Percentiles rank a stretch among this genome's conserved stretches.
Conservation (phyloP, 2,797 vertebrate genomes). For the Vireo griseus region DNA sequence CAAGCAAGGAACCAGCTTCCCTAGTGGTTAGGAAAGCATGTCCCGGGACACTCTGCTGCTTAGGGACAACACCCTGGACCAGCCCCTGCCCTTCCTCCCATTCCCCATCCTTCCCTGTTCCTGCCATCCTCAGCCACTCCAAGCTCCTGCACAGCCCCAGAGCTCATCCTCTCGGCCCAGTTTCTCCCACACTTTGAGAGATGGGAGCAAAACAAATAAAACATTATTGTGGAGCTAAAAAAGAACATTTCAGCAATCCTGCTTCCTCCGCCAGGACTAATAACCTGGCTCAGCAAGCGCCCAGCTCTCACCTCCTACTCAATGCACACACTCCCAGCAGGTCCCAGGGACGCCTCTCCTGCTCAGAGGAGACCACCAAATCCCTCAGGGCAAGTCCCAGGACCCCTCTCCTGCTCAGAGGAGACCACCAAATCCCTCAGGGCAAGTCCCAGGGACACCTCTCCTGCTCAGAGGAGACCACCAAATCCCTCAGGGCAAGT, state of each 20-base stretch:
- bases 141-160: neutral
- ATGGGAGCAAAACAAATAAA: neutral
- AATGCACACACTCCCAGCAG: accelerated
- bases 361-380: neutral
- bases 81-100: neutral
- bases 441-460: no score
- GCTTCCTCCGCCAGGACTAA: neutral
- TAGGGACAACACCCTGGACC: neutral
- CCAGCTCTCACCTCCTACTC: neutral
- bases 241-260: neutral
- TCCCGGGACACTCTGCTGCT: neutral
- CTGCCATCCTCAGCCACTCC: neutral
- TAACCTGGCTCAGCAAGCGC: neutral
- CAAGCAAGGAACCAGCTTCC: neutral
- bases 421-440: no score
- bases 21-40: neutral
- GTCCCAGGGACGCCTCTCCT: neutral
- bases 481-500: neutral
- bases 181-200: neutral
- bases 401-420: no score
- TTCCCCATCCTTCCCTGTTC: neutral
- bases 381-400: neutral
- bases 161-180: neutral
- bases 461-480: no score
- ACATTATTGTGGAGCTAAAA: neutral